Base-by-base conservation (phyloP, 2,113 vertebrate species). In the Petrocephalus microphthalmus region DNA sequence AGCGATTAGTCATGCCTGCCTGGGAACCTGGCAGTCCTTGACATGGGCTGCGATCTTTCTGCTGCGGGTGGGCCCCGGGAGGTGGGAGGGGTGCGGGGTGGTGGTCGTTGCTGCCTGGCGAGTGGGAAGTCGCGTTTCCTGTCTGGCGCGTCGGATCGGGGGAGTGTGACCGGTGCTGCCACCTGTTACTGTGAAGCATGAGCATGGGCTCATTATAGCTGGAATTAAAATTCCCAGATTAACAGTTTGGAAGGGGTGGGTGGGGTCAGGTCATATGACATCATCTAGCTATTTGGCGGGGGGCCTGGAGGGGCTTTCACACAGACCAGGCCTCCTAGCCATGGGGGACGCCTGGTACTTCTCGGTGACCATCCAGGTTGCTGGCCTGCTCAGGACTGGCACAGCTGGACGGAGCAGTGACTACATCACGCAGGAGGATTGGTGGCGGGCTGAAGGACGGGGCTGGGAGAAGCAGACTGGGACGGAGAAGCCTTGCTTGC, bases 1-100 rank as follows among this genome's bases (percentile, higher is more conserved):
- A 88, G 52, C 1, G 47, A 88, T 81, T 88, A 42, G 52, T 81
- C 74, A 53, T 88, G 87, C 25, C 56, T 87, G 85, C 56, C 57
- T 67, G 85, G 56, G 85, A 67, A n/a, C 54, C 25, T 49, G 22
- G 85, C 42, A 57, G 25, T 42, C 57, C 57, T 57, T 87, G 56
- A 87, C 10, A 22, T 67, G 85, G 54, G 7, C 85, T 67, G 37
- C n/a, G 56, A 67, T 87, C 45, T 42, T 45, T 29, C 85, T 56
- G 17, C 37, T 60, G 54, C 60, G 52, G 54, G 85, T 20, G 19
- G 33, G 17, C 37, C 85, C 57, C 54, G 33, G 71, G n/a, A 33
- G 37, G 33, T 64, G 20, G 20, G 57, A 3, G 20, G 19, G n/a
- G n/a, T 22, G 29, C 3, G 33, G 71, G 74, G 3, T 81, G 74